Percentiles rank a stretch among this genome's conserved stretches.
These are phyloP conservation scores for Austrolebias charrua DNA, from an alignment of 2,797 vertebrate species.

Conservation along the genomic window DNA sequence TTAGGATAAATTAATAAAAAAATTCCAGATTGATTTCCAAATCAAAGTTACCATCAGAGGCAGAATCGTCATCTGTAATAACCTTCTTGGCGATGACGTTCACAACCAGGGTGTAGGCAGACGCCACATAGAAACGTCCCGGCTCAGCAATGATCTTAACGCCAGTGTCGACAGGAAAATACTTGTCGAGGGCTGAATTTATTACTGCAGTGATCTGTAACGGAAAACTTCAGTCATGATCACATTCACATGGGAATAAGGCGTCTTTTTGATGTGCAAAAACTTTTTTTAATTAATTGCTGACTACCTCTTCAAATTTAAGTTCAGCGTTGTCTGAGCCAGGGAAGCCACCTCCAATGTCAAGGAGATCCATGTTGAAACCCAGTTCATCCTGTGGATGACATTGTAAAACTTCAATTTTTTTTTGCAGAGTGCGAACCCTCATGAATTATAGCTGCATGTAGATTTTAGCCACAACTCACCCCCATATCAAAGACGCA, in stretches of 20 bases:
- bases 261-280: background rate
- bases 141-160: conserved; percentile 91
- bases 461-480: conserved; percentile 63
- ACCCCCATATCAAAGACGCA: conserved; percentile 96
- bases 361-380: conserved; percentile 90
- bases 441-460: background rate
- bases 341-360: conserved; percentile 97
- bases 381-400: conserved; percentile 86
- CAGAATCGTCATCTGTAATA: conserved; percentile 85
- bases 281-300: no score
- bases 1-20: no score
- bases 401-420: conserved; percentile 6
- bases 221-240: background rate
- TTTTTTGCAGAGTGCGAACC: background rate
- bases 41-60: conserved; percentile 79
- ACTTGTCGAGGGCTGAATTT: conserved; percentile 92
- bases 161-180: conserved; percentile 88
- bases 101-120: conserved; percentile 92
- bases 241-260: background rate
- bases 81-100: conserved; percentile 98
- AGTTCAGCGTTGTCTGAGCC: conserved; percentile 91
- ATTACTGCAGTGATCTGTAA: conserved; percentile 89
- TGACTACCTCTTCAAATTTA: conserved; percentile 95
- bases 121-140: conserved; percentile 94
- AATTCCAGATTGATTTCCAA: background rate